Conservation (phyloP, 2,888 invertebrate genomes). For the Campaea margaritaria region DNA sequence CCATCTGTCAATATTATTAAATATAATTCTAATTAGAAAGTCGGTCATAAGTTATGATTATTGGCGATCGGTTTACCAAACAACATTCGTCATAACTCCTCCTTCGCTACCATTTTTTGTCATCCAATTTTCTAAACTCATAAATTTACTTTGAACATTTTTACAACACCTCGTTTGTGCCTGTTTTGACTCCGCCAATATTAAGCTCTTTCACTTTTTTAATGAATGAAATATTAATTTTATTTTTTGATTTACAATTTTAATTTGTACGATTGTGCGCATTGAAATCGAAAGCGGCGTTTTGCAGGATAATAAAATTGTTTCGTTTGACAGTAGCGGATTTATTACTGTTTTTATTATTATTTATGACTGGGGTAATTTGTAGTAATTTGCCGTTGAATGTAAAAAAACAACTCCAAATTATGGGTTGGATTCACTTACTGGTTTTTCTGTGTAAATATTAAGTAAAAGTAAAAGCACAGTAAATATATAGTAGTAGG, state of each 20-base stretch:
- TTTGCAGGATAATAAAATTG: slow-evolving; percentile 40
- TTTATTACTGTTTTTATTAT: slow-evolving; percentile 30
- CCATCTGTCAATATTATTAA: slow-evolving; percentile 32
- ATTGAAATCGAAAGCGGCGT: slow-evolving; percentile 38
- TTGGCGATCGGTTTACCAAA: slow-evolving; percentile 32
- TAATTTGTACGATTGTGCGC: slow-evolving; percentile 37
- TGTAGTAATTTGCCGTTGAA: slow-evolving; percentile 24
- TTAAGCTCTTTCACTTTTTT: slow-evolving; percentile 57
- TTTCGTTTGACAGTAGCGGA: slow-evolving; percentile 37
- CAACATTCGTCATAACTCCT: slow-evolving; percentile 40
- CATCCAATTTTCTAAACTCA: slow-evolving; percentile 63
- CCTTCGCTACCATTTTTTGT: slow-evolving; percentile 50
- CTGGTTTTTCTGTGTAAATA: slow-evolving; percentile 9
- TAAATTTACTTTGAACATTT: slow-evolving; percentile 55
- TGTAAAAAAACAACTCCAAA: slow-evolving; percentile 11
- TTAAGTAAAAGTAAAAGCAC: not conserved
- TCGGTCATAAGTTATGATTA: slow-evolving; percentile 37
- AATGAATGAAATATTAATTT: slow-evolving; percentile 43
- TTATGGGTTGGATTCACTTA: slow-evolving; percentile 16
- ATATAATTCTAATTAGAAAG: slow-evolving; percentile 47
- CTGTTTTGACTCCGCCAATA: slow-evolving; percentile 41
- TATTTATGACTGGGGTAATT: slow-evolving; percentile 27
- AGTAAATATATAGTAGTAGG: too few relatives aligned
- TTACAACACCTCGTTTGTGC: slow-evolving; percentile 46
- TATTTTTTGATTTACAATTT: slow-evolving; percentile 50